Base-by-base conservation (phyloP, 64 coral and sea anemone species). In the Anthopleura sola region DNA sequence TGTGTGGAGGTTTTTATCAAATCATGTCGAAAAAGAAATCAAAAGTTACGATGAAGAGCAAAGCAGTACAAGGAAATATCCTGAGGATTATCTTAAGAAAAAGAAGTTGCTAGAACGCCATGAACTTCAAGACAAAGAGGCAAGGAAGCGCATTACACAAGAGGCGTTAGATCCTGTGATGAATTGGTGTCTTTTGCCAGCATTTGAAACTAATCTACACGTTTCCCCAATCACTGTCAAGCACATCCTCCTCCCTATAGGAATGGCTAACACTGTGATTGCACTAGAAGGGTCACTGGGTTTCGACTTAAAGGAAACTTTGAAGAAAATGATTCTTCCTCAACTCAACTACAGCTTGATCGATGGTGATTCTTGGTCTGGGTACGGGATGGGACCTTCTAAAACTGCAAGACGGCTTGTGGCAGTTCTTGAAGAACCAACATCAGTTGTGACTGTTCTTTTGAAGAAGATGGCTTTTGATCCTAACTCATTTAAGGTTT, bases 181-280 rank as follows among this genome's bases (percentile, higher is more conserved):
- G 28, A 2, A 85, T 2, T 91, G 89, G 83, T 36, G 75, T 18
- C 31, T 91, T 9, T 60, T 91, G 14, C 89, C 89, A 21, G 53
- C 32, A 26, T 60, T 69, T 50, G 83, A 86, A 53, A 32, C 20
- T 40, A 44, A 44, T 8, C 39, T 6, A 40, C 39, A 40, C 39
- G 39, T 40, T 6, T 6, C 2, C 39, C 40, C 40, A 44, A 8
- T 0, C 1, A 23, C 13, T 21, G 33, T 18, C 6, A 36, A 40
- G 15, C 75, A 77, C 3, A 18, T 77, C 11, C 37, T 77, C 15
- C 9, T 77, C 15, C 75, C 75, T 37, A 23, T 77, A 0, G 13
- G 14, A 6, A 36, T 77, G 37, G 6, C 75, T 19, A 3, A 77
- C 21, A 19, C 75, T 37, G 33, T 77, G 17, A 40, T 77, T 8